These are phyloP conservation scores for Lagopus muta DNA, from an alignment of 2,113 vertebrate genomes.

Conservation along the genomic window DNA sequence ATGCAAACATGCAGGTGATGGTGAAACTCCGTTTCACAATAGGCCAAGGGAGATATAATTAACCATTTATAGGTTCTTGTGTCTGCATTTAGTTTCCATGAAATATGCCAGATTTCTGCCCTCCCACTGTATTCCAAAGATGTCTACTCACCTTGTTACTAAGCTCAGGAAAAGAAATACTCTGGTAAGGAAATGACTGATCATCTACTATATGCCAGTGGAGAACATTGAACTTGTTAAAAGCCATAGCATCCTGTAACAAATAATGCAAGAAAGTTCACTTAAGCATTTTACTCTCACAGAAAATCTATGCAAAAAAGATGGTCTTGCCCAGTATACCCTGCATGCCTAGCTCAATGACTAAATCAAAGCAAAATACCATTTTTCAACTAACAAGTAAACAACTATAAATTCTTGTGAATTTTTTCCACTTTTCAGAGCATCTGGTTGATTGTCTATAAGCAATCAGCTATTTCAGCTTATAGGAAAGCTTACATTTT, in stretches of 20 bases:
- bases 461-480: not conserved
- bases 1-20: not conserved
- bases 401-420: not conserved
- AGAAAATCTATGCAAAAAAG: not conserved
- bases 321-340: not conserved
- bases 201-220: conserved; percentile 99
- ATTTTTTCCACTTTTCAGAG: not conserved
- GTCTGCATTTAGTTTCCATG: not conserved
- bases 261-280: not conserved
- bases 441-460: not conserved
- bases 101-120: not conserved
- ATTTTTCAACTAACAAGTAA: not conserved
- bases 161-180: conserved; percentile 87
- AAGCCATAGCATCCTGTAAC: conserved; percentile 93
- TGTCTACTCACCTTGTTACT: conserved; percentile 85
- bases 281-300: not conserved
- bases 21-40: not conserved
- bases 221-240: conserved; percentile 97
- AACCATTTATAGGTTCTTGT: not conserved
- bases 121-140: not conserved
- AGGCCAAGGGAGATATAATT: not conserved
- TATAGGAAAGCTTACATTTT: not conserved
- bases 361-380: not conserved
- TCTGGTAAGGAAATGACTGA: conserved; percentile 92
- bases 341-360: not conserved